Percentiles rank a stretch among this genome's conserved stretches.
Conservation (phyloP, 2,113 vertebrate genomes). For the Labeo catla region DNA sequence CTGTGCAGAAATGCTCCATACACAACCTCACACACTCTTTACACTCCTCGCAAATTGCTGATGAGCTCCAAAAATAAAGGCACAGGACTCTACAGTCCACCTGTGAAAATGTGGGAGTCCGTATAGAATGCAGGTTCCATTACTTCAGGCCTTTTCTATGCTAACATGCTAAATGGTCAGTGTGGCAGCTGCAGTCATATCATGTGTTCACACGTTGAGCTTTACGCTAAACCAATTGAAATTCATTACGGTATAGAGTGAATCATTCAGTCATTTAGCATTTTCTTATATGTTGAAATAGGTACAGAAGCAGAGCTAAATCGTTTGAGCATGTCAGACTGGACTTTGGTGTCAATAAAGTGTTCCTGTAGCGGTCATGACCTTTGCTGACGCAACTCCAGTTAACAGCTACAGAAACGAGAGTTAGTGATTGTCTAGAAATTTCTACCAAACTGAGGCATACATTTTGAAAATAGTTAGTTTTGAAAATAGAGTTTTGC, state of each 20-base stretch:
- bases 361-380: neutral
- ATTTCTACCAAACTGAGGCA: neutral
- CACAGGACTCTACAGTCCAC: slow-evolving; percentile 39
- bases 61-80: slow-evolving; percentile 48
- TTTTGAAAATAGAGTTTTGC: neutral
- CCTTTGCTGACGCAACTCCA: slow-evolving; percentile 14
- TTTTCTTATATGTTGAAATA: neutral
- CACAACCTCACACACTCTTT: slow-evolving; percentile 33
- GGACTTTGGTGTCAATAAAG: slow-evolving; percentile 45
- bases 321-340: neutral
- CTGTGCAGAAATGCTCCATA: slow-evolving; percentile 48
- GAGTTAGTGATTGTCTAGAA: neutral
- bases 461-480: neutral
- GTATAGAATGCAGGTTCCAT: slow-evolving; percentile 40
- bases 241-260: neutral
- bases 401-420: slow-evolving; percentile 22
- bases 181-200: slow-evolving; percentile 11
- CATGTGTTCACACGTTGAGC: neutral
- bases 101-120: slow-evolving; percentile 48
- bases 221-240: neutral
- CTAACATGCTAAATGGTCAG: slow-evolving; percentile 36
- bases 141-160: slow-evolving; percentile 15
- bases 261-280: neutral
- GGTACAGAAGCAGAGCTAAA: neutral
- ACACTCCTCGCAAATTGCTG: slow-evolving; percentile 35